phyloP scores from a whole-genome alignment of 2,888 invertebrate species.

The Conops quadrifasciatus region DNA sequence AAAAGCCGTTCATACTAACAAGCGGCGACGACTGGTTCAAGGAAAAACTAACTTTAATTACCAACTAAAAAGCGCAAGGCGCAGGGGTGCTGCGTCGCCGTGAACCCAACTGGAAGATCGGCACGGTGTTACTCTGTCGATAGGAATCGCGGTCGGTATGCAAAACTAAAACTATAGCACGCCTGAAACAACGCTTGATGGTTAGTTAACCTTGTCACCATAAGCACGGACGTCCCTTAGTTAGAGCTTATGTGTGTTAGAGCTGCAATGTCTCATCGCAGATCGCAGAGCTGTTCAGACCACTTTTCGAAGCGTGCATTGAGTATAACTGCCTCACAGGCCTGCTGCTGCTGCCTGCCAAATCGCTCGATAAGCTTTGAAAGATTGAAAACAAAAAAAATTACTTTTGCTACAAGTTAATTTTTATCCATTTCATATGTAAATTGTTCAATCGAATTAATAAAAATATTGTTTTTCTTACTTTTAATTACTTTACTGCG shows the following conservation, averaged over 20 bases:
- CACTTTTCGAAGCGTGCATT: too few species aligned
- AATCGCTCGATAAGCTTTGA: background rate
- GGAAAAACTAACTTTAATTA: slow-evolving; percentile 58
- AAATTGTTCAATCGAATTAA: slow-evolving; percentile 25
- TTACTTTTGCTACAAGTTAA: background rate
- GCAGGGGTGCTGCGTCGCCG: slow-evolving; percentile 6
- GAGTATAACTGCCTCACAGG: too few species aligned
- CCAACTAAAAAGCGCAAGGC: slow-evolving; percentile 35
- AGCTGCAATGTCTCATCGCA: too few species aligned
- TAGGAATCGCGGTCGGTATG: too few species aligned
- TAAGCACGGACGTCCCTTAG: too few species aligned
- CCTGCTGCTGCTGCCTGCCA: too few species aligned
- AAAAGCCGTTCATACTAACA: slow-evolving; percentile 20
- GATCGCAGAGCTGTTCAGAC: too few species aligned
- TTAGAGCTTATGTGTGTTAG: too few species aligned
- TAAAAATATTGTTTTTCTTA: slow-evolving; percentile 31
- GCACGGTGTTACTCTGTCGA: too few species aligned
- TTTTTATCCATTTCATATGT: slow-evolving; percentile 17
- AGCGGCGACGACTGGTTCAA: slow-evolving; percentile 52
- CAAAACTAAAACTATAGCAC: too few species aligned
- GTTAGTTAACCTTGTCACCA: too few species aligned
- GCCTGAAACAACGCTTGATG: too few species aligned
- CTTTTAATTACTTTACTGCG: slow-evolving; percentile 38
- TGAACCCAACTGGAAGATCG: slow-evolving; percentile 13
- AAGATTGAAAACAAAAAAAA: slow-evolving; percentile 7